phyloP scores from a whole-genome alignment of 1,140 invertebrate species.

The Holotrichia oblita region DNA sequence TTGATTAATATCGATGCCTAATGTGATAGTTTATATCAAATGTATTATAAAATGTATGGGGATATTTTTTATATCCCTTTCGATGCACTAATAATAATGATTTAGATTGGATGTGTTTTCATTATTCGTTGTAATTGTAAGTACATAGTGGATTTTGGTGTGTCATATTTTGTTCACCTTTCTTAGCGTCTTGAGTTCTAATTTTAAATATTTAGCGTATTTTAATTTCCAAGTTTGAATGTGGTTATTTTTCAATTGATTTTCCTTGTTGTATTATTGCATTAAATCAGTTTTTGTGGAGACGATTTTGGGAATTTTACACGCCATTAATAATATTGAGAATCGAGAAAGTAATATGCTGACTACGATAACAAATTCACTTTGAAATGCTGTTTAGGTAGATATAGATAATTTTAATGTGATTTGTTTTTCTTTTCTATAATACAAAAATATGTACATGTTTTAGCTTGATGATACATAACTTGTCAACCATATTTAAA shows the following conservation, averaged over 20 bases:
- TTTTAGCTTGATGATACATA: conserved; percentile 13
- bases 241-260: too few relatives aligned
- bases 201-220: too few relatives aligned
- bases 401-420: not conserved
- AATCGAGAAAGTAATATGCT: not conserved
- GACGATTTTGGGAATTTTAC: not conserved
- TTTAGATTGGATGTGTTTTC: conserved; percentile 7
- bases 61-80: not conserved
- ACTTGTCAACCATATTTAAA: conserved; percentile 12
- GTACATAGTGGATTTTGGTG: not conserved
- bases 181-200: not conserved
- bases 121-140: conserved; percentile 21
- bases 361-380: not conserved
- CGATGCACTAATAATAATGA: conserved; percentile 12
- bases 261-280: too few relatives aligned
- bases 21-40: conserved; percentile 30
- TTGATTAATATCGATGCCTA: conserved; percentile 35
- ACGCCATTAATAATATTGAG: not conserved
- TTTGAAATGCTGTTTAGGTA: conserved; percentile 9
- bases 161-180: not conserved
- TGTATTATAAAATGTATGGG: conserved; percentile 4
- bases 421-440: conserved; percentile 2
- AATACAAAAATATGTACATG: not conserved
- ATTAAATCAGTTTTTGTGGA: not conserved
- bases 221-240: too few relatives aligned